phyloP scores from a whole-genome alignment of 2,888 invertebrate species.

The Neocrepidodera transversa region DNA sequence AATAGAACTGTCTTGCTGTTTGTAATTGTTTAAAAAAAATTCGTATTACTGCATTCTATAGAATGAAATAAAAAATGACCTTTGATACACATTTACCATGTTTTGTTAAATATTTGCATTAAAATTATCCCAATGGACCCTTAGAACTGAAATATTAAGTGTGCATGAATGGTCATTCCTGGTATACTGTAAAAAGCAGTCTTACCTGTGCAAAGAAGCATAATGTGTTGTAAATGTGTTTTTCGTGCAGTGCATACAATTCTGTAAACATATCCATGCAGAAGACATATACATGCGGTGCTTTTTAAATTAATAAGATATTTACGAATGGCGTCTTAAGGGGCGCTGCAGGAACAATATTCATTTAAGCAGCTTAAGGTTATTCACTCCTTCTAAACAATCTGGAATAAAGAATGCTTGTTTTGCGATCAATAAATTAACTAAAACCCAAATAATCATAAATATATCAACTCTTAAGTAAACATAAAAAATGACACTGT shows the following conservation, averaged over 20 bases:
- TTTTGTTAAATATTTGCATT: no score
- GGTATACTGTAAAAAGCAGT: slow-evolving; percentile 11
- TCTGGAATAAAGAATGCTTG: slow-evolving; percentile 15
- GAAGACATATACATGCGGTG: slow-evolving; percentile 31
- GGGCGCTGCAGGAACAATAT: slow-evolving; percentile 26
- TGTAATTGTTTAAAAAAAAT: no score
- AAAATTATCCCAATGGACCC: no score
- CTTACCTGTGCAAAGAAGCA: slow-evolving; percentile 38
- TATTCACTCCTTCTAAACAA: slow-evolving; percentile 13
- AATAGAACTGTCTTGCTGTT: no score
- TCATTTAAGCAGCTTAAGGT: slow-evolving; percentile 23
- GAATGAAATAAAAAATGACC: background rate
- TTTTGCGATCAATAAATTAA: background rate
- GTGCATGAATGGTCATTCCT: no score
- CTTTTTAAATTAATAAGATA: slow-evolving; percentile 31
- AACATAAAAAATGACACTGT: no score
- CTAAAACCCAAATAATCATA: no score
- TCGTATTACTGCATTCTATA: background rate
- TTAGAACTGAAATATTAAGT: no score
- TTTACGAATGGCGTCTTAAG: slow-evolving; percentile 33
- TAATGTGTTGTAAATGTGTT: slow-evolving; percentile 35
- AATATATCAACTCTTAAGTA: no score
- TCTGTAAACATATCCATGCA: slow-evolving; percentile 40
- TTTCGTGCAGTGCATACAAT: slow-evolving; percentile 39
- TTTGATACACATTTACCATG: background rate